phyloP scores from a whole-genome alignment of 2,888 invertebrate genomes.

The Cantharis rufa region DNA sequence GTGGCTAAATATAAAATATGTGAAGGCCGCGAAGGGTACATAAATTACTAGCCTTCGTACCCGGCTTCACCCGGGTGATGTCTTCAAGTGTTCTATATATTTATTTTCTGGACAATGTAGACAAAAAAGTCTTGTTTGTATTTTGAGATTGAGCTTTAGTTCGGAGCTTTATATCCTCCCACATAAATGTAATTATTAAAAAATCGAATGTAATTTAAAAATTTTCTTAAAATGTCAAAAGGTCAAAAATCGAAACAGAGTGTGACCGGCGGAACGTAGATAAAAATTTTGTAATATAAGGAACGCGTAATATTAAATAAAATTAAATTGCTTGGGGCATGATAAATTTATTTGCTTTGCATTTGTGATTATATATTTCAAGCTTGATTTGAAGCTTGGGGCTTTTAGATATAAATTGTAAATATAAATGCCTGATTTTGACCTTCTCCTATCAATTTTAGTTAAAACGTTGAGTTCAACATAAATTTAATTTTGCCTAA shows the following conservation, averaged over 20 bases:
- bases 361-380: constrained; percentile 28
- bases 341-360: constrained; percentile 25
- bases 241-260: not conserved
- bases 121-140: too few relatives aligned
- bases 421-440: constrained; percentile 27
- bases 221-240: not conserved
- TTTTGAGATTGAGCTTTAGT: too few relatives aligned
- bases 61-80: too few relatives aligned
- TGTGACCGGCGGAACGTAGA: not conserved
- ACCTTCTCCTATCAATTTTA: constrained; percentile 25
- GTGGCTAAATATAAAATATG: not conserved
- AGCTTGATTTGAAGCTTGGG: constrained; percentile 23
- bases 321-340: constrained; percentile 16
- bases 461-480: constrained; percentile 19
- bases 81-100: too few relatives aligned
- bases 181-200: not conserved
- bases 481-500: constrained; percentile 1
- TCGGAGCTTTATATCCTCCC: not conserved
- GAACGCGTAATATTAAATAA: constrained; percentile 6
- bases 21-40: not conserved
- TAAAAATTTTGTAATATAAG: constrained; percentile 7
- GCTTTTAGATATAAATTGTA: constrained; percentile 23
- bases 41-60: not conserved
- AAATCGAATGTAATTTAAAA: not conserved
- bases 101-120: too few relatives aligned